These are phyloP conservation scores for Thumatha senex DNA, from an alignment of 2,888 invertebrate genomes.

Conservation along the genomic window DNA sequence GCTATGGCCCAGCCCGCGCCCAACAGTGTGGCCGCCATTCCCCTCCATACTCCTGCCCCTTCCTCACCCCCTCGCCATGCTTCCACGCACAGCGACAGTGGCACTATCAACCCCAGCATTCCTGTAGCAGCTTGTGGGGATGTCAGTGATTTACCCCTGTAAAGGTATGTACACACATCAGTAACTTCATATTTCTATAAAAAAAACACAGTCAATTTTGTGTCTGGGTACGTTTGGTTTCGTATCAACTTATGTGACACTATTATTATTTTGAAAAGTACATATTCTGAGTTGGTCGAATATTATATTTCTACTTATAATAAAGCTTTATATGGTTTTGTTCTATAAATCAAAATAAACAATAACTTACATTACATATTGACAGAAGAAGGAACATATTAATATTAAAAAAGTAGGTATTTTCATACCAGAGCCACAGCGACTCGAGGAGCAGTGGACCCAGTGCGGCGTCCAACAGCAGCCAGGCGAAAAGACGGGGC, in stretches of 20 bases:
- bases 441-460: constrained; percentile 95
- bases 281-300: no score
- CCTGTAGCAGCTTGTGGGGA: constrained; percentile 95
- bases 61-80: constrained; percentile 77
- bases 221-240: no score
- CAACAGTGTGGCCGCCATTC: constrained; percentile 45
- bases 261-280: no score
- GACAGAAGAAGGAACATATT: no score
- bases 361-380: no score
- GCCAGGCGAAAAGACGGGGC: constrained; percentile 88
- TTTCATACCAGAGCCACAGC: constrained; percentile 92
- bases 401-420: neutral
- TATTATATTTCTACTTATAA: no score
- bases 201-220: neutral
- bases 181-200: neutral
- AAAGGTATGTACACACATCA: no score
- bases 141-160: constrained; percentile 96
- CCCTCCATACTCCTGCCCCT: constrained; percentile 32
- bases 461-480: constrained; percentile 92
- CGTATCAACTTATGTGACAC: no score
- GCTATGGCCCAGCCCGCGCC: constrained; percentile 58
- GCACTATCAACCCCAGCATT: constrained; percentile 93
- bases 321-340: no score
- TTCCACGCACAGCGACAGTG: constrained; percentile 94
- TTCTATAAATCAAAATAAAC: no score